These are phyloP conservation scores for Ips typographus DNA, from an alignment of 1,140 invertebrate genomes.

Conservation along the genomic window DNA sequence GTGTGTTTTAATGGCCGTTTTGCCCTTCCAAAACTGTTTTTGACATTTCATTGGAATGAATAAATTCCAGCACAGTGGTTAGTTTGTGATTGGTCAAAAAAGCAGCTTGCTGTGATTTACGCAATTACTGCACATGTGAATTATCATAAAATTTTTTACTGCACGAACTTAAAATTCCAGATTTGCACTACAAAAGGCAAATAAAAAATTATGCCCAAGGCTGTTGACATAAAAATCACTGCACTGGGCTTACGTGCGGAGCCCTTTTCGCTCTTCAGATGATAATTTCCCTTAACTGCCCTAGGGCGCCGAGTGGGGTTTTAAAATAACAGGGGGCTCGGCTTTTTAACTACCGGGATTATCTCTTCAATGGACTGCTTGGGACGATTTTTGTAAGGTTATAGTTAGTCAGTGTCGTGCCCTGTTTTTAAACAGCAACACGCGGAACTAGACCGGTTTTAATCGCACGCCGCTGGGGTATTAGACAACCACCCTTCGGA, in stretches of 20 bases:
- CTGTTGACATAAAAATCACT: constrained; percentile 12
- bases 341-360: constrained; percentile 13
- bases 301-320: constrained; percentile 6
- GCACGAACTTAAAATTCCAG: background rate
- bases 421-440: background rate
- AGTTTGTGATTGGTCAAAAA: constrained; percentile 49
- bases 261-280: background rate
- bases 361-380: constrained; percentile 12
- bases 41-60: no score
- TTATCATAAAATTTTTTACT: background rate
- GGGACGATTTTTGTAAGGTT: background rate
- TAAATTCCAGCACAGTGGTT: no score
- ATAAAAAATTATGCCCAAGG: background rate
- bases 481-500: background rate
- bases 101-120: constrained; percentile 24
- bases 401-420: background rate
- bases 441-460: background rate
- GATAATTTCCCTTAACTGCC: constrained; percentile 10
- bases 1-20: no score
- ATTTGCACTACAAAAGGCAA: background rate
- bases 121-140: background rate
- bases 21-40: no score
- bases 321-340: constrained; percentile 9
- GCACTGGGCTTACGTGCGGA: background rate
- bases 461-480: background rate